Evolutionary conservation across 2,888 invertebrate genomes (phyloP).

Genomic region (Nesidiocoris tenuis): DNA sequence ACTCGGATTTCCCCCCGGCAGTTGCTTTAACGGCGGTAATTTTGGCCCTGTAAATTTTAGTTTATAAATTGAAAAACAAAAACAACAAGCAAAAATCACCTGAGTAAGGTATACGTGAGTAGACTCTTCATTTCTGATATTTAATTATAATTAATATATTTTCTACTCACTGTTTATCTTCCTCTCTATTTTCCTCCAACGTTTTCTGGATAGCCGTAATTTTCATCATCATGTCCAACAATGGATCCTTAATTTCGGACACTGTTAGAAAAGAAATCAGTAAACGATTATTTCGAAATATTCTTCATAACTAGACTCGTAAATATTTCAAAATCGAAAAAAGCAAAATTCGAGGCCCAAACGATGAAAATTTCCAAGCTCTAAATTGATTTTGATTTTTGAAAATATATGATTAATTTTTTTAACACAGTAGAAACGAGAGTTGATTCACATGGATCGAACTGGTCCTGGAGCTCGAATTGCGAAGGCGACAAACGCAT

Average conservation of each 20-base stretch:
- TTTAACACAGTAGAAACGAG: background rate
- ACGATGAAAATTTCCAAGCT: no score
- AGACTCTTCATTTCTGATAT: no score
- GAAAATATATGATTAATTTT: background rate
- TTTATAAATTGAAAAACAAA: background rate
- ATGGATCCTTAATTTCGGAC: constrained; percentile 16
- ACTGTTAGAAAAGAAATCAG: constrained; percentile 4
- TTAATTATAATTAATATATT: no score
- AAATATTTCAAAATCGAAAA: no score
- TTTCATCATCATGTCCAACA: constrained; percentile 22
- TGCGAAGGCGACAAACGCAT: constrained; percentile 8
- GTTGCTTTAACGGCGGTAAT: no score
- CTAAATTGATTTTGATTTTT: background rate
- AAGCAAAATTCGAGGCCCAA: no score
- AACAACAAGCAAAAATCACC: background rate
- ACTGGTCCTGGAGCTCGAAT: constrained; percentile 12
- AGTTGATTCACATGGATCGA: constrained; percentile 10
- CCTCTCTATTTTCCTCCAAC: constrained; percentile 9
- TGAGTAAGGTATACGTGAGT: no score
- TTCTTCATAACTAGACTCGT: background rate
- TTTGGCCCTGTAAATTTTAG: background rate
- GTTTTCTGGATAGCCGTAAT: constrained; percentile 2
- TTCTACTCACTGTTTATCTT: constrained; percentile 4
- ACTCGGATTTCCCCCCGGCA: background rate
- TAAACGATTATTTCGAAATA: background rate